Evolutionary conservation across 1,140 invertebrate species (phyloP), one percentile per base, ranked within the genome.

Genomic region (Procambarus virginalis): DNA sequence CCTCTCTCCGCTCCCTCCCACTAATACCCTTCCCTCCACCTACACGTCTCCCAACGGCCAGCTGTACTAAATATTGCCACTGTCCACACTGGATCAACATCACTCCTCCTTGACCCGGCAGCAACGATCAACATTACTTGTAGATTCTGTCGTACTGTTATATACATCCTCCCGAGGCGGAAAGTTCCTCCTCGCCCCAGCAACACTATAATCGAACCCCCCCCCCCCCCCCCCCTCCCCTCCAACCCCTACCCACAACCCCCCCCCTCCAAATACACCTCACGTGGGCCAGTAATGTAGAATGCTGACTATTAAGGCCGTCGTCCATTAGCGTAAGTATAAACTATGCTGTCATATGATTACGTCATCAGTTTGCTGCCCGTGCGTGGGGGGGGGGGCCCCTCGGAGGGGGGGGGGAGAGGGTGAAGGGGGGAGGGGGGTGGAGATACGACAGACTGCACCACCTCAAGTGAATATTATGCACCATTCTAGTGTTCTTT

Each of bases 201-300:
- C 14, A 34, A 73, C 68, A 73, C 3, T 6, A 51, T 77, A 45
- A 22, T 55, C 49, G 2, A 20, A 10, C 49, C 34, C 34, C 34
- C 1, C 34, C 34, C 0, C 34, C 34, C 51, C 51, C 12, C 51
- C 51, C 1, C 12, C 2, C 51, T 5, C 8, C 8, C 8, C 8
- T n/a, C n/a, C n/a, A n/a, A n/a, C n/a, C 8, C 8, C 8, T 12
- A 12, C 12, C 51, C 12, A 9, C 8, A 55, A 8, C 51, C 2
- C 8, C 8, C 51, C 51, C 12, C 51, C 51, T 5, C 1, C 20
- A 34, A 10, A 82, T 82, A 68, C 48, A 82, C 58, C 17, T 82
- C 80, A 34, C 48, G 4, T 73, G 82, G 82, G 17, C 34, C 58
- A n/a, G 82, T 75, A 84, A 84, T 84, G n/a, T 75, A 84, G 82